Evolutionary conservation across 2,113 vertebrate species (phyloP).

Genomic region (Gallinago paraguaiae): DNA sequence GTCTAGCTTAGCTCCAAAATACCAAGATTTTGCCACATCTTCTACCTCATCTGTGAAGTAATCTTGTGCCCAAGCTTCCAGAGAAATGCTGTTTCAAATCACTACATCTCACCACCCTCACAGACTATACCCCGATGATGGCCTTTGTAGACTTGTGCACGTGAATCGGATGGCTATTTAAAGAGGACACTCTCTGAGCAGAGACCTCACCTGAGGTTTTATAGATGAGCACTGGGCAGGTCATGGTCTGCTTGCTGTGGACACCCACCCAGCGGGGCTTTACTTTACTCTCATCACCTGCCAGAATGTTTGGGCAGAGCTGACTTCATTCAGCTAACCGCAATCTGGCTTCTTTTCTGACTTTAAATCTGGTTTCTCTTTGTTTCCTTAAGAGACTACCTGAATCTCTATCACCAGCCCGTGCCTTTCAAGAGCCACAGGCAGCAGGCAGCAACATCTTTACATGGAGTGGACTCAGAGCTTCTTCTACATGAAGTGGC

Average conservation of each 20-base stretch:
- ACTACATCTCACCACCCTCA: background rate
- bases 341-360: background rate
- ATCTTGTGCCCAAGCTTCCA: background rate
- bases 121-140: background rate
- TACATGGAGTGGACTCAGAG: background rate
- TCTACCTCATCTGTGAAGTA: background rate
- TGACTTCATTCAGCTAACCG: background rate
- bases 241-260: background rate
- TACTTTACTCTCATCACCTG: too few species aligned
- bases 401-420: background rate
- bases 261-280: background rate
- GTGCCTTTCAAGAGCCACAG: background rate
- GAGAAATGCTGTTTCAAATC: background rate
- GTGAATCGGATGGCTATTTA: background rate
- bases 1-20: background rate
- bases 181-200: background rate
- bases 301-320: background rate
- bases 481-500: background rate
- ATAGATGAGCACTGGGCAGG: background rate
- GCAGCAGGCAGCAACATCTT: background rate
- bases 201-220: background rate
- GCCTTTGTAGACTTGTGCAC: background rate
- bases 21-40: background rate
- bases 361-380: background rate
- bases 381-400: background rate